Conservation (phyloP, 2,888 invertebrate species). For the Ectemnius continuus region DNA sequence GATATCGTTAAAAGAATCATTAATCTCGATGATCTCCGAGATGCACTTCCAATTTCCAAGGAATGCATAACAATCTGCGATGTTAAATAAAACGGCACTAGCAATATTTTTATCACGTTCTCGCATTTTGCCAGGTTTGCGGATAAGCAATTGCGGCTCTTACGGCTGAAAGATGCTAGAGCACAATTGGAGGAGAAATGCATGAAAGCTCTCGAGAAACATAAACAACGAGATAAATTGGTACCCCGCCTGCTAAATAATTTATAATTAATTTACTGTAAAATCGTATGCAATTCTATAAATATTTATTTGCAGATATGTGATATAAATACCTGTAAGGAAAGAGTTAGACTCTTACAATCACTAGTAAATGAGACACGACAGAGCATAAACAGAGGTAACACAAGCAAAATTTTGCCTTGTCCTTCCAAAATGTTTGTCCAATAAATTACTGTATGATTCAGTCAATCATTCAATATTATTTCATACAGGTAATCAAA, state of each 20-base stretch:
- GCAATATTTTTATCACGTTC: slow-evolving; percentile 10
- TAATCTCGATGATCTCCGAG: no score
- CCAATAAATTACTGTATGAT: background rate
- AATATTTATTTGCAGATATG: slow-evolving; percentile 77
- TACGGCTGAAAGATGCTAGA: slow-evolving; percentile 81
- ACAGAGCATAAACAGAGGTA: slow-evolving; percentile 75
- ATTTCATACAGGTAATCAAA: slow-evolving; percentile 69
- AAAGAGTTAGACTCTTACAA: slow-evolving; percentile 80
- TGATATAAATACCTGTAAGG: slow-evolving; percentile 82
- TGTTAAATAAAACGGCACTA: background rate
- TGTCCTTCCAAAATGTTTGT: no score
- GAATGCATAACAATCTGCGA: no score
- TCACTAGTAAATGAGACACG: slow-evolving; percentile 81
- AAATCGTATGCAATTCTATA: slow-evolving; percentile 11
- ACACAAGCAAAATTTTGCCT: no score
- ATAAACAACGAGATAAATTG: slow-evolving; percentile 76
- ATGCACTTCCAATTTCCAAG: no score
- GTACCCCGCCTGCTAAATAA: slow-evolving; percentile 46
- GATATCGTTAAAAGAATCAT: no score
- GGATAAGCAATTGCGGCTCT: slow-evolving; percentile 82
- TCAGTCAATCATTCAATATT: slow-evolving; percentile 8
- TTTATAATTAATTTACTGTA: background rate
- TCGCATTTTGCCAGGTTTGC: slow-evolving; percentile 79
- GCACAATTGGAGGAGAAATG: slow-evolving; percentile 81
- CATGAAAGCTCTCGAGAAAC: slow-evolving; percentile 78